Base-by-base conservation (phyloP, 2,797 vertebrate species). In the Bucorvus abyssinicus region DNA sequence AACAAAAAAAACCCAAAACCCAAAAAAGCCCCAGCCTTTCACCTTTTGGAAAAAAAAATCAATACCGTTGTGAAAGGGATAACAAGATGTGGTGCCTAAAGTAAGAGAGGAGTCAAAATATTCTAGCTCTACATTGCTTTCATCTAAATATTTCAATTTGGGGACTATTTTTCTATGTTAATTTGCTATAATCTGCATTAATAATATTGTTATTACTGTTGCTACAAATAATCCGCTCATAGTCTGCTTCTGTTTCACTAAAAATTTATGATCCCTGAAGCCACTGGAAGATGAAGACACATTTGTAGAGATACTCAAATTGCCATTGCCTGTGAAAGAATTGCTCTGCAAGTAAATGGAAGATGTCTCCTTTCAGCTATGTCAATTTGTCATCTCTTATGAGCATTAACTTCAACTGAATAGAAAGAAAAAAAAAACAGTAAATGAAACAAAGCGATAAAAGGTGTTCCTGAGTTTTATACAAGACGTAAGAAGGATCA, bases 361-460 rank as follows among this genome's bases (percentile, higher is more conserved):
- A 84, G 24, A 52, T 32, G 79, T 92, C 26, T 76, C 32, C 50
- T 60, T 73, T 95, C 50, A 78, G 40, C 7, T 82, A 55, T 53
- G 60, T 26, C 26, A 84, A 34, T 77, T 90, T 69, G 38, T 12
- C 40, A 40, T 47, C 10, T 61, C 30, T 89, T 63, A 29, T 7
- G 7, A 73, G 1, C 52, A 47, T 49, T 74, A 60, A 82, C 69
- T 21, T 57, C 27, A 68, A 60, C 7, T 57, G 52, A 89, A 80
- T 23, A 59, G 61, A 67, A 80, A 68, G 12, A 7, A 7, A 60
- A 68, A 74, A 49, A 32, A 6, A 1, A 1, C 19, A 65, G 26
- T 70, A 94, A 91, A 91, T 88, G 94, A 81, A 93, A 73, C 14
- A 50, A 49, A 74, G 22, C 50, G 22, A 78, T 90, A 92, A 84